These are phyloP conservation scores for Trachymyrmex cornetzi DNA, from an alignment of 1,140 invertebrate genomes.

Conservation along the genomic window DNA sequence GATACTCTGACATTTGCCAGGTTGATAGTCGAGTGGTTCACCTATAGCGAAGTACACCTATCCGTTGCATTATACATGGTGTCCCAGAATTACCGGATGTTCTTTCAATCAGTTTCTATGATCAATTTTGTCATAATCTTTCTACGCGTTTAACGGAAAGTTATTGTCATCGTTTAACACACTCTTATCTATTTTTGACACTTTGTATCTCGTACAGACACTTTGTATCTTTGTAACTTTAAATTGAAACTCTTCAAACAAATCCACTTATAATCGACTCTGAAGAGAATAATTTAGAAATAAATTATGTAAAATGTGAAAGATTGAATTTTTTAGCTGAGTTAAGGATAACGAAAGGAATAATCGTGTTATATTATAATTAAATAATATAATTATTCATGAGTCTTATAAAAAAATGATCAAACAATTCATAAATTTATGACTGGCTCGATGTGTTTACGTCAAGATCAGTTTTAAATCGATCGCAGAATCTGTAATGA, in stretches of 20 bases:
- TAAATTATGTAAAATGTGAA: not conserved
- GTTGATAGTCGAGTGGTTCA: constrained; percentile 78
- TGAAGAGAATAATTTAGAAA: not conserved
- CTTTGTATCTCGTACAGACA: not conserved
- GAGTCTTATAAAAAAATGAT: not conserved
- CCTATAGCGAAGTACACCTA: constrained; percentile 72
- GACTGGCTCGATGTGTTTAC: not conserved
- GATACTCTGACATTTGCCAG: constrained; percentile 79
- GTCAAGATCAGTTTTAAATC: not conserved
- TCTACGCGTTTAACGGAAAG: not conserved
- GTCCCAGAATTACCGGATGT: constrained; percentile 33
- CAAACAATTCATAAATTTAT: not conserved
- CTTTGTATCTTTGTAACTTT: not conserved
- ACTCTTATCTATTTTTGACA: not conserved
- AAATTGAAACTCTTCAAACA: not conserved
- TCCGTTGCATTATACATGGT: constrained; percentile 58
- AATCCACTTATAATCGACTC: not conserved
- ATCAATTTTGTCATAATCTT: not conserved
- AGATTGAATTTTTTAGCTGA: not conserved
- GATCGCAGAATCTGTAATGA: not conserved
- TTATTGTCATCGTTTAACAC: not conserved
- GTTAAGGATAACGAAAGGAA: not conserved
- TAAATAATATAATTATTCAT: not conserved
- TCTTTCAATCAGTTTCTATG: not conserved
- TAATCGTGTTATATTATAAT: not conserved